Evolutionary conservation across 2,888 invertebrate species (phyloP).

Genomic region (Thalpophila matura): DNA sequence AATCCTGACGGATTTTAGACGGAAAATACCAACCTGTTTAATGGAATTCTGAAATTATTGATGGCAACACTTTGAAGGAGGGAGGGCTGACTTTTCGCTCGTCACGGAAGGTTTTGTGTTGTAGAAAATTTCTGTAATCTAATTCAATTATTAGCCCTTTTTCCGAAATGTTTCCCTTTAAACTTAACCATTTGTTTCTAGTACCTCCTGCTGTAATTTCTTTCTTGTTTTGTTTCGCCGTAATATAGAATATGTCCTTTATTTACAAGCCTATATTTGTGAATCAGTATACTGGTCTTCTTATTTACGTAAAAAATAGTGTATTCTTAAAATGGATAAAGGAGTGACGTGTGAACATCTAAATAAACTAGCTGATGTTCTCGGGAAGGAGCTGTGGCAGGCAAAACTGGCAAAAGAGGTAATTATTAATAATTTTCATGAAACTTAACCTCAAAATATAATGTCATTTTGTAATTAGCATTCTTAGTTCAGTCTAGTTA

Average conservation of each 20-base stretch:
- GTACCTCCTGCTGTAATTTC: constrained; percentile 63
- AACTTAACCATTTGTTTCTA: constrained; percentile 64
- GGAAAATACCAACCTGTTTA: too few relatives aligned
- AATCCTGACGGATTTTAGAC: too few relatives aligned
- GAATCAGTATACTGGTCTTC: constrained; percentile 74
- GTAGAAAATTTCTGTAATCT: constrained; percentile 87
- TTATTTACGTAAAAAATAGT: constrained; percentile 75
- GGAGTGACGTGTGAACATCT: constrained; percentile 88
- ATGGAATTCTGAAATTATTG: too few relatives aligned
- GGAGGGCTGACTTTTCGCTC: constrained; percentile 87
- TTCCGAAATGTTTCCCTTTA: constrained; percentile 79
- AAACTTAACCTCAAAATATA: constrained; percentile 84
- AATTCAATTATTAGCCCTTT: constrained; percentile 82
- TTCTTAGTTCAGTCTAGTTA: constrained; percentile 73
- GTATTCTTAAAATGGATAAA: constrained; percentile 83
- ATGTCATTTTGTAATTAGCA: constrained; percentile 80
- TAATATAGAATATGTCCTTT: constrained; percentile 79
- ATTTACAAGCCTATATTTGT: constrained; percentile 80
- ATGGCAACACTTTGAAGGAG: too few relatives aligned
- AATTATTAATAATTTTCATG: constrained; percentile 58
- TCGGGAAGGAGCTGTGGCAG: constrained; percentile 86
- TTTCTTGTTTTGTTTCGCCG: constrained; percentile 64
- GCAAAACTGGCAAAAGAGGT: constrained; percentile 86
- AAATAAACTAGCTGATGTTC: constrained; percentile 81
- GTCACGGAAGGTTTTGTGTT: constrained; percentile 87